Conservation (phyloP, 2,888 invertebrate genomes). For the Cryptosula pallasiana region DNA sequence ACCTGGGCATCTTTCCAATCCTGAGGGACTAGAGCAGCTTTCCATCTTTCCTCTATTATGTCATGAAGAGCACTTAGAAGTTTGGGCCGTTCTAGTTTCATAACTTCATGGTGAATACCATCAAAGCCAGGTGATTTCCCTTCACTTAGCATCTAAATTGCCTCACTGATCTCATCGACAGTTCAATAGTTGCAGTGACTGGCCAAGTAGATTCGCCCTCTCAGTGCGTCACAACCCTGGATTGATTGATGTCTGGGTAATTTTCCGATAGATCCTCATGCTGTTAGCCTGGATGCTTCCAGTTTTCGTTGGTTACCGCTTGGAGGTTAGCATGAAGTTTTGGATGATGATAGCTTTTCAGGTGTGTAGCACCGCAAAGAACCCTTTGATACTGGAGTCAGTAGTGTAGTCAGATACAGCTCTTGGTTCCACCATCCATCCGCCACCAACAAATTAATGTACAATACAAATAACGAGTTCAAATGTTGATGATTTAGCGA, state of each 20-base stretch:
- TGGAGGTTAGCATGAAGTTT: slow-evolving; percentile 21
- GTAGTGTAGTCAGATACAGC: slow-evolving; percentile 11
- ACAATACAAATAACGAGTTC: too few species aligned
- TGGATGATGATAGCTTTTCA: not conserved
- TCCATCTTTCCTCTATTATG: too few species aligned
- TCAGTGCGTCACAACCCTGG: not conserved
- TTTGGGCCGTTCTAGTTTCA: too few species aligned
- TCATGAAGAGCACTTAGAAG: too few species aligned
- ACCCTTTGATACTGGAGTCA: slow-evolving; percentile 3
- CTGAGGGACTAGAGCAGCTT: too few species aligned
- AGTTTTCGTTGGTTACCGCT: slow-evolving; percentile 18
- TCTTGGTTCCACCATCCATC: not conserved
- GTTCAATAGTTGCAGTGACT: not conserved
- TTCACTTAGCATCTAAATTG: too few species aligned
- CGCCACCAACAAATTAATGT: not conserved
- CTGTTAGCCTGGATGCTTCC: slow-evolving; percentile 11
- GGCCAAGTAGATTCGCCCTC: not conserved
- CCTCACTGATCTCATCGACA: too few species aligned
- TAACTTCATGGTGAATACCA: too few species aligned
- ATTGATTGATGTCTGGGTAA: slow-evolving; percentile 5
- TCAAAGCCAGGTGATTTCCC: too few species aligned
- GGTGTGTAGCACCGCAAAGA: not conserved
- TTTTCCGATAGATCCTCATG: slow-evolving; percentile 8
- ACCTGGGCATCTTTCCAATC: too few species aligned
- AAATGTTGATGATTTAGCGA: too few species aligned